A percentile compares a stretch with the other conserved stretches of the same genome.
Evolutionary conservation across 1,140 invertebrate genomes (phyloP).

Genomic region (Drosophila funebris): DNA sequence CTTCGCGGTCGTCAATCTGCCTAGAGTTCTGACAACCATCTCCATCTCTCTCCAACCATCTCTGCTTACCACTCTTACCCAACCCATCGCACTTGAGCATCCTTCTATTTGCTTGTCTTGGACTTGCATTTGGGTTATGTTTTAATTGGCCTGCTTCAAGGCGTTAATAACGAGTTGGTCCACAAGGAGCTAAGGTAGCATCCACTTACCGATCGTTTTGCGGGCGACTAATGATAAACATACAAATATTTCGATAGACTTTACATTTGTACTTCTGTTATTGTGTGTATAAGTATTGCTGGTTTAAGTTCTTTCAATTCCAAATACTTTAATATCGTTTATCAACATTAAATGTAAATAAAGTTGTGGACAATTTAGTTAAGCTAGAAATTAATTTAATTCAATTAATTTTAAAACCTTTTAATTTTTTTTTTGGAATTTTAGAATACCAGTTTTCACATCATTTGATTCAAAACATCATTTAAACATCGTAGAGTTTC

Average conservation of each 20-base stretch:
- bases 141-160: constrained; percentile 69
- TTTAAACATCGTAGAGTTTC: too few relatives aligned
- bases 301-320: too few relatives aligned
- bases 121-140: constrained; percentile 70
- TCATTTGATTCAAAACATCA: too few relatives aligned
- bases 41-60: neutral
- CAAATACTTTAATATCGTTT: too few relatives aligned
- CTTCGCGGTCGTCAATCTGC: constrained; percentile 32
- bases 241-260: constrained; percentile 29
- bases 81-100: neutral
- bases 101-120: constrained; percentile 17
- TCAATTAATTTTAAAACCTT: too few relatives aligned
- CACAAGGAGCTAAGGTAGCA: neutral
- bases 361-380: too few relatives aligned
- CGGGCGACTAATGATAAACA: constrained; percentile 61
- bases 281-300: too few relatives aligned
- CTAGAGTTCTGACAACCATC: neutral
- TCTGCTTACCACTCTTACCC: neutral
- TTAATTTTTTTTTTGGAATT: too few relatives aligned
- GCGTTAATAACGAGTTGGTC: constrained; percentile 20
- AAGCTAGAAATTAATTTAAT: too few relatives aligned
- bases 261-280: too few relatives aligned
- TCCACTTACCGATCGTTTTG: constrained; percentile 41
- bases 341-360: too few relatives aligned
- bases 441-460: too few relatives aligned